Evolutionary conservation across 2,888 invertebrate species (phyloP), one percentile per base, ranked within the genome.

Genomic region (Lottia scabra): DNA sequence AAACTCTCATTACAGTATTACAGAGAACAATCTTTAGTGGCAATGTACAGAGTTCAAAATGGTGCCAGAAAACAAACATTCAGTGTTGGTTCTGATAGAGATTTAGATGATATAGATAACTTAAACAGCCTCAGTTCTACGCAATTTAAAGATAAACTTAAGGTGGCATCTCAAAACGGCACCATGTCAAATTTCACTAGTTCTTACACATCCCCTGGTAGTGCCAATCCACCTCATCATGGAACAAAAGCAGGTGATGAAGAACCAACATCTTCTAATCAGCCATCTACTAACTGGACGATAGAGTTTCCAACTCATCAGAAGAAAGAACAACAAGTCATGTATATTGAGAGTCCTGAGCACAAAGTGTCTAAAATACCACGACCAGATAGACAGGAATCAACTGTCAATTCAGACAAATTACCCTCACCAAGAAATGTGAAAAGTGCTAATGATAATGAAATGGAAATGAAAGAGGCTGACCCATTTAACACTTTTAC

Each of bases 1-100:
- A n/a, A n/a, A n/a, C n/a, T n/a, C 5, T 30, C 5, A 30, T 30
- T 30, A 30, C 30, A 23, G 19, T 5, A 19, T 56, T 10, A 13
- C 56, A 23, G 19, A 23, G 23, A 23, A 23, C 8, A 23, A 6
- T 4, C n/a, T n/a, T 8, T 19, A 23, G 19, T 23, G 19, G 56
- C 8, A 23, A 56, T 56, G 56, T 56, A 19, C 19, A 56, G 56
- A 19, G 23, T 13, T 23, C 19, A 56, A 56, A 56, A 56, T 56
- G 56, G 19, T 19, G 19, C 23, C 23, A 23, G 19, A 23, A 23
- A 56, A 56, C 19, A 78, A 63, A 75, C 78, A 63, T 62, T 78
- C 38, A 81, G 81, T 70, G 73, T 84, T 26, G 76, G 78, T 19
- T 84, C 84, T 46, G 83, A 83, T 66, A 75, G 79, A 63, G 82